phyloP scores from a whole-genome alignment of 2,797 vertebrate genomes.

The Tokudaia tokunoshimensis region DNA sequence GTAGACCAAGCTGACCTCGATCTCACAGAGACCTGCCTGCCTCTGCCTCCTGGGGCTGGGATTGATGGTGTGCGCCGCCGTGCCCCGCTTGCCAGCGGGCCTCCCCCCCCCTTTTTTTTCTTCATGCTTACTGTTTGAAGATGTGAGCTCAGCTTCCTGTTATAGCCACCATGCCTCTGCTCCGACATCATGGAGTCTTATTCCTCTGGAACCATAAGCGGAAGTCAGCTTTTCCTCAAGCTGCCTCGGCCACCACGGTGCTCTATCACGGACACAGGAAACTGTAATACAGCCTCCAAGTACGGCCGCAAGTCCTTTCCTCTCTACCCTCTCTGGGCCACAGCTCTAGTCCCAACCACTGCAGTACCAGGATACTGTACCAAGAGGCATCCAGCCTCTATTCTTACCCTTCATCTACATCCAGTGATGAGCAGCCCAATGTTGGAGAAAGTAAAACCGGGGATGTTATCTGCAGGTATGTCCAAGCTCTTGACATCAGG shows the following conservation, averaged over 20 bases:
- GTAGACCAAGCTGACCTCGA: background rate
- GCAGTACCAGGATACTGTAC: background rate
- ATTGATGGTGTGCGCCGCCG: too few relatives aligned
- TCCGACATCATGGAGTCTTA: background rate
- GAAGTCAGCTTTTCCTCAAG: background rate
- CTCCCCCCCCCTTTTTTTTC: too few relatives aligned
- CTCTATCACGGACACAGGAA: background rate
- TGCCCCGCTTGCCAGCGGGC: background rate
- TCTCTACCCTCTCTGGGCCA: background rate
- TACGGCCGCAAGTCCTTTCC: background rate
- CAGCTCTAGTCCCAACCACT: background rate
- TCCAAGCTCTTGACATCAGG: background rate
- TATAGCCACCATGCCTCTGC: background rate
- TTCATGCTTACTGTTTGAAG: background rate
- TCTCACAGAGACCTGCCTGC: background rate
- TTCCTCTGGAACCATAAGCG: background rate
- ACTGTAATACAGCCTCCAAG: background rate
- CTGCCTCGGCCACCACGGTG: background rate
- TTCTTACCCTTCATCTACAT: background rate
- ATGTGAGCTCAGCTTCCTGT: background rate
- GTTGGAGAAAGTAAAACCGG: background rate
- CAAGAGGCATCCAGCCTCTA: background rate
- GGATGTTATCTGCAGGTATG: background rate
- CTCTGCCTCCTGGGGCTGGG: background rate
- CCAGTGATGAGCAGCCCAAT: background rate